Evolutionary conservation across 2,888 invertebrate genomes (phyloP).

Genomic region (Odontothrips loti): DNA sequence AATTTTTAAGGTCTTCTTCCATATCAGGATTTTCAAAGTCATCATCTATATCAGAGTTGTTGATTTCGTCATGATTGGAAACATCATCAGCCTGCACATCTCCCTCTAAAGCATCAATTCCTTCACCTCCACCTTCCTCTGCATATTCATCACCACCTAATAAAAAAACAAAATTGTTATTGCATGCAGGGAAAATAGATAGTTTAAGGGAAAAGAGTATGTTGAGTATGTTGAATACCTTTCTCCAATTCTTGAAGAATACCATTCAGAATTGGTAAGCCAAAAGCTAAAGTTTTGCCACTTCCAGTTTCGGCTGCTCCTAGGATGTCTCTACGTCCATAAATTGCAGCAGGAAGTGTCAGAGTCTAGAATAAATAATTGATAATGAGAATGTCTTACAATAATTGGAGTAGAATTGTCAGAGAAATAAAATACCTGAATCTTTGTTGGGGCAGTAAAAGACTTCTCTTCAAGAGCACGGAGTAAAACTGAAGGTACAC

Average conservation of each 20-base stretch:
- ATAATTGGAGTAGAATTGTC: slow-evolving; percentile 7
- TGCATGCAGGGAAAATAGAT: neutral
- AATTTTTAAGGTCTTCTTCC: neutral
- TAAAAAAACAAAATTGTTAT: neutral
- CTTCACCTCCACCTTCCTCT: no score
- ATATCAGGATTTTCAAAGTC: slow-evolving; percentile 33
- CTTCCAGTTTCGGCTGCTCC: slow-evolving; percentile 99
- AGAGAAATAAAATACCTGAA: slow-evolving; percentile 57
- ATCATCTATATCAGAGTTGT: neutral
- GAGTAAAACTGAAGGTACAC: slow-evolving; percentile 40
- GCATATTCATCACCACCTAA: no score
- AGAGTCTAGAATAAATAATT: slow-evolving; percentile 47
- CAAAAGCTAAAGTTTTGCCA: slow-evolving; percentile 97
- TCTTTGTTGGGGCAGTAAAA: slow-evolving; percentile 80
- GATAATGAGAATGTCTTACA: slow-evolving; percentile 29
- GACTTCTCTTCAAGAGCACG: slow-evolving; percentile 66
- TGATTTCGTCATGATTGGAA: neutral
- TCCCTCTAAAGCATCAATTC: neutral
- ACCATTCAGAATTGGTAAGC: slow-evolving; percentile 84
- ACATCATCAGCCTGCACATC: neutral
- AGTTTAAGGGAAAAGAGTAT: neutral
- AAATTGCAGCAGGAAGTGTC: slow-evolving; percentile 76
- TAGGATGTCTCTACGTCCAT: slow-evolving; percentile 83
- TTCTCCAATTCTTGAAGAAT: slow-evolving; percentile 58
- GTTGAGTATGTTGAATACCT: neutral